These are phyloP conservation scores for Anarsia innoxiella DNA, from an alignment of 2,888 invertebrate genomes.

Conservation along the genomic window DNA sequence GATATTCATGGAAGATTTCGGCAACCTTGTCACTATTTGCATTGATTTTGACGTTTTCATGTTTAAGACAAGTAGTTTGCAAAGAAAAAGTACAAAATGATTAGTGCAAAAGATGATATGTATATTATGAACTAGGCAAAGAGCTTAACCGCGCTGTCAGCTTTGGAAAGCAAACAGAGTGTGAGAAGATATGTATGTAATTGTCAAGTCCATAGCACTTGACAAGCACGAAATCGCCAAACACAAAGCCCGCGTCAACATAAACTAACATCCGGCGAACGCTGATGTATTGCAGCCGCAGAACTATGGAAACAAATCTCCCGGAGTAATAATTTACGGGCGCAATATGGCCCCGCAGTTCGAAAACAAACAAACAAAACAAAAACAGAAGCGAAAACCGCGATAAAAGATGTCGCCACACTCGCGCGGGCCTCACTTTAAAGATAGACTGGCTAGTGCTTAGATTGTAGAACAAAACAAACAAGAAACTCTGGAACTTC, in stretches of 20 bases:
- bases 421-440: conserved; percentile 48
- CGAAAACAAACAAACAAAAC: conserved; percentile 59
- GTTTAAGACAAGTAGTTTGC: neutral
- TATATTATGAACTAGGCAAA: no score
- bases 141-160: no score
- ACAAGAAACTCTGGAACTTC: conserved; percentile 37
- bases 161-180: conserved; percentile 1
- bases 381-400: conserved; percentile 56
- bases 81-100: no score
- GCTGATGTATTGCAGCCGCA: conserved; percentile 69
- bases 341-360: conserved; percentile 63
- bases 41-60: neutral
- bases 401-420: conserved; percentile 69
- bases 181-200: conserved; percentile 18
- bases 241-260: conserved; percentile 62
- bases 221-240: conserved; percentile 58
- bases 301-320: conserved; percentile 73
- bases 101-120: no score
- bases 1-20: conserved; percentile 30
- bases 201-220: conserved; percentile 37
- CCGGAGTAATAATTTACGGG: conserved; percentile 65
- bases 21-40: conserved; percentile 13
- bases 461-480: conserved; percentile 48
- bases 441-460: conserved; percentile 52
- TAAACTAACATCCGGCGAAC: conserved; percentile 68